phyloP scores from a whole-genome alignment of 2,797 vertebrate species.

The Pantherophis alleghaniensis region DNA sequence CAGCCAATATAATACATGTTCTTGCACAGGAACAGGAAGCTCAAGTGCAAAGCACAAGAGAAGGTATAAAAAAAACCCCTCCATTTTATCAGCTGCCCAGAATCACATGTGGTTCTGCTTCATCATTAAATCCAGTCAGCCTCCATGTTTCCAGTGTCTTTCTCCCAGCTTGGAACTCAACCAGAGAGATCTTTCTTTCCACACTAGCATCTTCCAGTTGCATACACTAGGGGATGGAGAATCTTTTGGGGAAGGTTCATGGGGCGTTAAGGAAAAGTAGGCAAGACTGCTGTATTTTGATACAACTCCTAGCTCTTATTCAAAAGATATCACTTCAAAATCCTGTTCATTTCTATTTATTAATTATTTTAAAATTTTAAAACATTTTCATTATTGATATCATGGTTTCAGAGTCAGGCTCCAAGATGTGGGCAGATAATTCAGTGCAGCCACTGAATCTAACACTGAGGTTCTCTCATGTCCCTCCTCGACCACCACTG shows the following conservation, averaged over 20 bases:
- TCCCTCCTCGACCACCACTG: neutral
- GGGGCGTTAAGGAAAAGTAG: neutral
- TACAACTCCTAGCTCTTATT: neutral
- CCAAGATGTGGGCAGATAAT: neutral
- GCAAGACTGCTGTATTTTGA: neutral
- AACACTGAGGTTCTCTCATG: neutral
- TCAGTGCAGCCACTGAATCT: neutral
- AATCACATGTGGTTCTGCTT: too few relatives aligned
- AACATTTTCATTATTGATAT: neutral
- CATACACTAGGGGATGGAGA: neutral
- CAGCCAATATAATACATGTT: too few relatives aligned
- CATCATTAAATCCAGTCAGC: too few relatives aligned
- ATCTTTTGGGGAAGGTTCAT: neutral
- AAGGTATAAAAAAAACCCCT: too few relatives aligned
- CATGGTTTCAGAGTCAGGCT: neutral
- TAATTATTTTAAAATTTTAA: neutral
- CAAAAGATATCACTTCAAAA: neutral
- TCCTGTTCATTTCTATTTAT: neutral
- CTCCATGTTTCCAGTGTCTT: too few relatives aligned
- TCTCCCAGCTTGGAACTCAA: too few relatives aligned
- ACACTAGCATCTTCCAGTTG: neutral
- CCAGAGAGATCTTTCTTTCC: too few relatives aligned
- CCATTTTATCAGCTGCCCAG: too few relatives aligned
- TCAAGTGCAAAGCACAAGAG: too few relatives aligned
- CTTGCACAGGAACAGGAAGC: too few relatives aligned